These are phyloP conservation scores for Pelobates cultripes DNA, from an alignment of 2,797 vertebrate species.

Conservation along the genomic window DNA sequence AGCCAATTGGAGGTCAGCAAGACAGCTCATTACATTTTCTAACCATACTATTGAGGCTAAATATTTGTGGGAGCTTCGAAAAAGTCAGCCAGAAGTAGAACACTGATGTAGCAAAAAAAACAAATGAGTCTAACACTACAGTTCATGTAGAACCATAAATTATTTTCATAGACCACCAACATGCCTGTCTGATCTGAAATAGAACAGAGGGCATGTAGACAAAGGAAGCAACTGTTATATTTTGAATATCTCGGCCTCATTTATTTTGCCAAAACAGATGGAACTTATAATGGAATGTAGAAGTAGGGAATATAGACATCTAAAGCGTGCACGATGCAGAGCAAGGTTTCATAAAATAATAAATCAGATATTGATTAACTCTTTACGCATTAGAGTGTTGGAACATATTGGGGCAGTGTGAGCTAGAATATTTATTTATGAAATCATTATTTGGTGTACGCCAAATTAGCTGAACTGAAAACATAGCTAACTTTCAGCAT, in stretches of 20 bases:
- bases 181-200: conserved; percentile 35
- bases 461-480: too few species aligned
- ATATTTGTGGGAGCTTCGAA: conserved; percentile 59
- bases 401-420: too few species aligned
- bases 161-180: conserved; percentile 50
- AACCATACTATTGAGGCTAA: conserved; percentile 62
- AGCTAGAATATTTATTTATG: too few species aligned
- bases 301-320: neutral
- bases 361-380: too few species aligned
- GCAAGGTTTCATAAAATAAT: too few species aligned
- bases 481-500: too few species aligned
- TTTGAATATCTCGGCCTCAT: conserved; percentile 4
- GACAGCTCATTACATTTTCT: conserved; percentile 37
- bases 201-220: conserved; percentile 30
- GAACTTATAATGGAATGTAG: neutral
- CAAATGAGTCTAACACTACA: conserved; percentile 49
- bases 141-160: conserved; percentile 50
- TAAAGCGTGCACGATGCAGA: too few species aligned
- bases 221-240: conserved; percentile 15
- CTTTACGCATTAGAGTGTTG: too few species aligned
- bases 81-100: conserved; percentile 42
- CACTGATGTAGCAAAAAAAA: conserved; percentile 26
- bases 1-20: conserved; percentile 66
- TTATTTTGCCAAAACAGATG: conserved; percentile 21
- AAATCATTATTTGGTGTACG: too few species aligned